Conservation (phyloP, 2,113 vertebrate genomes). For the Menidia beryllina region DNA sequence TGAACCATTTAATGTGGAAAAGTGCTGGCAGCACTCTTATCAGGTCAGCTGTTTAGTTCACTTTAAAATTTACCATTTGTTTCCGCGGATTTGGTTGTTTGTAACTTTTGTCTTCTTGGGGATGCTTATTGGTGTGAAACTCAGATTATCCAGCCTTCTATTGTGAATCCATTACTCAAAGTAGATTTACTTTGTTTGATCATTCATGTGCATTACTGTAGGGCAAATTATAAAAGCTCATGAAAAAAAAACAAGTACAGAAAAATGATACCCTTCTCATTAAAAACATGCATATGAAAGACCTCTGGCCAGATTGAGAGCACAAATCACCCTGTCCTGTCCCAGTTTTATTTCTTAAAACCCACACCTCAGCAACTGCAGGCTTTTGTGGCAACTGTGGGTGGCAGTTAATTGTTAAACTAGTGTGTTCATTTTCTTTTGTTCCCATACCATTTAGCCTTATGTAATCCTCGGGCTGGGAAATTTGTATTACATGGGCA, state of each 20-base stretch:
- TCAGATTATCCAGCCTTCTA: neutral
- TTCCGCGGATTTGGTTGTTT: neutral
- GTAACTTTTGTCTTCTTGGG: neutral
- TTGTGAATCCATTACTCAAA: neutral
- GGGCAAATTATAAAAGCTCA: slow-evolving; percentile 15
- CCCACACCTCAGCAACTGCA: slow-evolving; percentile 1
- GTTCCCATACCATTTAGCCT: neutral
- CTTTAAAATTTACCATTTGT: neutral
- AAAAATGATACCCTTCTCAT: neutral
- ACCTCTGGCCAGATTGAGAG: slow-evolving; percentile 8
- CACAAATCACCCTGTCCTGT: neutral
- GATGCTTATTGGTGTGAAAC: slow-evolving; percentile 22
- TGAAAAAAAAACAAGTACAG: neutral
- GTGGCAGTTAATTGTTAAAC: neutral
- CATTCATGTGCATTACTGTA: slow-evolving; percentile 11
- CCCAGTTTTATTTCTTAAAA: neutral
- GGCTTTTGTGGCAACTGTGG: neutral
- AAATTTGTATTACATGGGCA: slow-evolving; percentile 2
- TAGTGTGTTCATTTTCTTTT: neutral
- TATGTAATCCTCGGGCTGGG: neutral
- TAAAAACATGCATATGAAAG: neutral
- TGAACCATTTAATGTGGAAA: neutral
- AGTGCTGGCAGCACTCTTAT: slow-evolving; percentile 12
- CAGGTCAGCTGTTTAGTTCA: neutral
- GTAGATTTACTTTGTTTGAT: neutral